These are phyloP conservation scores for Hystrix brachyura DNA, from an alignment of 2,113 vertebrate genomes.

Conservation along the genomic window DNA sequence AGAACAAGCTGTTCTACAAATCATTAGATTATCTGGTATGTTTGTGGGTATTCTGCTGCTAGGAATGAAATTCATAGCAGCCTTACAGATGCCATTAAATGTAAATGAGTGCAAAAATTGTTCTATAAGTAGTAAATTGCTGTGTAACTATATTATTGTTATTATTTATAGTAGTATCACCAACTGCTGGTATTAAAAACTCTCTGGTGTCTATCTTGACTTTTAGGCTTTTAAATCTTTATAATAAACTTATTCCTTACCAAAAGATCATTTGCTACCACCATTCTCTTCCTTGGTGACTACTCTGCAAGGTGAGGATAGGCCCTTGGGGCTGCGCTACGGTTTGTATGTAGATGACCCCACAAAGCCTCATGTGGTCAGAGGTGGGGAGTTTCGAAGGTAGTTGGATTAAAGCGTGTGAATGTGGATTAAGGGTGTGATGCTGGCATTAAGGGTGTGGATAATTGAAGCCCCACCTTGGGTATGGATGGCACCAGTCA, in stretches of 20 bases:
- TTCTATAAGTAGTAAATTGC: conserved; percentile 8
- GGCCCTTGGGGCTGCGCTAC: neutral
- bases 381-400: neutral
- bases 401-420: neutral
- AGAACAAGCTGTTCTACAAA: conserved; percentile 71
- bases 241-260: neutral
- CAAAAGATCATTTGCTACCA: neutral
- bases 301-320: neutral
- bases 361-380: neutral
- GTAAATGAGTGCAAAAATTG: conserved; percentile 36
- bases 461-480: neutral
- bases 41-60: conserved; percentile 34
- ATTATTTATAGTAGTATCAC: neutral
- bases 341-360: neutral
- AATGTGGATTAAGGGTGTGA: neutral
- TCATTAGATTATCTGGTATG: conserved; percentile 22
- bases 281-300: neutral
- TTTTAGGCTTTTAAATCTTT: conserved; percentile 1
- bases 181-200: neutral
- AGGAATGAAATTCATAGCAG: conserved; percentile 51
- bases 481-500: neutral
- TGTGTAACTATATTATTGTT: neutral
- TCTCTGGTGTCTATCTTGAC: conserved; percentile 35
- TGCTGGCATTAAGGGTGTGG: neutral
- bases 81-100: neutral